These are phyloP conservation scores for Ambastaia sidthimunki DNA, from an alignment of 2,797 vertebrate genomes.

Conservation along the genomic window DNA sequence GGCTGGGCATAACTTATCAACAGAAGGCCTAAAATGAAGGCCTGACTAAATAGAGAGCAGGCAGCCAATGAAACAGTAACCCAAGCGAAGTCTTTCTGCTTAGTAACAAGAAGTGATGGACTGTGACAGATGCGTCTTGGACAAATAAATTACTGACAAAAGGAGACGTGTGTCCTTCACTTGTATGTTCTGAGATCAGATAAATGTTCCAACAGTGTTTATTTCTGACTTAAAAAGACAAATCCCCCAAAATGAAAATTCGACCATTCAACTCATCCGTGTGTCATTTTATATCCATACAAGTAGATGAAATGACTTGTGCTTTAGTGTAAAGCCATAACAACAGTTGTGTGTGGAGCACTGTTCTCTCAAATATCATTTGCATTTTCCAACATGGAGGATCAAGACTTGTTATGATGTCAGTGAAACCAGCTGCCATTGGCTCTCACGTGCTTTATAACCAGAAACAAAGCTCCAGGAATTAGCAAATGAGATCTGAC, in stretches of 20 bases:
- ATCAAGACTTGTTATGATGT: neutral
- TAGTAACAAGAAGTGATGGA: conserved; percentile 46
- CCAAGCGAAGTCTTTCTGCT: conserved; percentile 39
- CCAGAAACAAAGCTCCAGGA: neutral
- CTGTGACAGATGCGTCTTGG: conserved; percentile 41
- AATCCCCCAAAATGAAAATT: too few relatives aligned
- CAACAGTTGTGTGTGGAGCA: neutral
- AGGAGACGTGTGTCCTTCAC: conserved; percentile 1
- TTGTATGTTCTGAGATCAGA: conserved; percentile 11
- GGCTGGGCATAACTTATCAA: neutral
- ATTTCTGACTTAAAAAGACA: neutral
- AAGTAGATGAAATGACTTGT: neutral
- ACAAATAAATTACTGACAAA: conserved; percentile 31
- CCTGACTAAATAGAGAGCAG: conserved; percentile 31
- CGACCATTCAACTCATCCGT: too few relatives aligned
- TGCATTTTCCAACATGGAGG: neutral
- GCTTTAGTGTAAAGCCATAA: neutral
- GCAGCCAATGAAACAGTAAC: conserved; percentile 22
- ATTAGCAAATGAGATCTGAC: neutral
- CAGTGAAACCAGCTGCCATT: neutral
- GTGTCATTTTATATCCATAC: neutral
- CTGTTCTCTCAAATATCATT: neutral
- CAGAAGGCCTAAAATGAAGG: conserved; percentile 6
- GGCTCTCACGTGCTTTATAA: neutral
- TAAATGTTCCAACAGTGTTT: conserved; percentile 1